A percentile compares a stretch with the other conserved stretches of the same genome.
phyloP scores from a whole-genome alignment of 1,140 invertebrate genomes.

The Zaprionus camerounensis region DNA sequence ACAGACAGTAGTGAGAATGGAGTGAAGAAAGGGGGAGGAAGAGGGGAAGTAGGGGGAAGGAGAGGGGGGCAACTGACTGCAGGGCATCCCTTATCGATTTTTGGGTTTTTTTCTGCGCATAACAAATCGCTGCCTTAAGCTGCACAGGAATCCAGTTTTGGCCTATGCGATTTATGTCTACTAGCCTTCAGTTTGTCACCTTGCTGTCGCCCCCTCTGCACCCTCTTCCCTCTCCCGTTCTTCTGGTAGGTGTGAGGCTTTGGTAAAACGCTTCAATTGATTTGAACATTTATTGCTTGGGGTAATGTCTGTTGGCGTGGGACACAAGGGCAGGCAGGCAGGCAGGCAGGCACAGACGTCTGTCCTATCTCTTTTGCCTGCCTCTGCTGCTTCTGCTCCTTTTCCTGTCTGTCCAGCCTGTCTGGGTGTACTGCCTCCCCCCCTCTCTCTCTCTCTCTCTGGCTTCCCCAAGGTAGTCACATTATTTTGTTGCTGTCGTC shows the following conservation, averaged over 20 bases:
- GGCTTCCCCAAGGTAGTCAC: slow-evolving; percentile 58
- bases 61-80: not conserved
- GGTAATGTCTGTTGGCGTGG: slow-evolving; percentile 54
- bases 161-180: slow-evolving; percentile 59
- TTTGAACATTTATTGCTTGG: slow-evolving; percentile 81
- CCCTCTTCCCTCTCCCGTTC: not conserved
- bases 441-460: not conserved
- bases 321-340: slow-evolving; percentile 11
- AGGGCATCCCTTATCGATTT: slow-evolving; percentile 71
- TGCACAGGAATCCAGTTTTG: slow-evolving; percentile 65
- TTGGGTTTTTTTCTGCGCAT: slow-evolving; percentile 56
- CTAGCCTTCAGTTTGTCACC: slow-evolving; percentile 5
- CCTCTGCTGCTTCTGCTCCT: not conserved
- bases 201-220: not conserved
- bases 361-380: too few relatives aligned
- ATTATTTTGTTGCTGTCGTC: slow-evolving; percentile 66
- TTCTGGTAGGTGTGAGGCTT: slow-evolving; percentile 67
- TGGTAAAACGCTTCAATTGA: slow-evolving; percentile 81
- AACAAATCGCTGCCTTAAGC: slow-evolving; percentile 78
- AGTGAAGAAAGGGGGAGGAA: not conserved
- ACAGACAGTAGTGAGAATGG: slow-evolving; percentile 25
- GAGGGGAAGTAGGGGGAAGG: not conserved
- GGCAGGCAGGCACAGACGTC: too few relatives aligned
- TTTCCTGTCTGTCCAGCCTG: not conserved
- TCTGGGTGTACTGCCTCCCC: not conserved